phyloP scores from a whole-genome alignment of 2,888 invertebrate species.

The Zhuqinia jingwanae region DNA sequence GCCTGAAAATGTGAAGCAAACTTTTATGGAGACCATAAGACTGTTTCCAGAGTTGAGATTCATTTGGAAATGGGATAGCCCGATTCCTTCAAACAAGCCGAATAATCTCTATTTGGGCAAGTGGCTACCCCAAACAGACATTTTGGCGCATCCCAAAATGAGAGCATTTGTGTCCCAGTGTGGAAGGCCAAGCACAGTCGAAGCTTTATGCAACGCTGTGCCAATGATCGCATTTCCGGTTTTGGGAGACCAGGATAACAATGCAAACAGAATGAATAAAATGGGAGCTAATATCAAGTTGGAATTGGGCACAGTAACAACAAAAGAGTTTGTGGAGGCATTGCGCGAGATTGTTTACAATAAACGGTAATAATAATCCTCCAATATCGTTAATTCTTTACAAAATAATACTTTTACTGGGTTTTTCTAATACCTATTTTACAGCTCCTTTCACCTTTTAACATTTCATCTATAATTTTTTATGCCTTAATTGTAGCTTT shows the following conservation, averaged over 20 bases:
- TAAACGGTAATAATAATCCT: too few relatives aligned
- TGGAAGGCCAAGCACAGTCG: conserved; percentile 65
- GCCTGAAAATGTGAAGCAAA: conserved; percentile 44
- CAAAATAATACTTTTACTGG: too few relatives aligned
- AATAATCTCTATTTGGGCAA: conserved; percentile 77
- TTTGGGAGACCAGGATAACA: conserved; percentile 71
- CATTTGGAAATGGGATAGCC: conserved; percentile 79
- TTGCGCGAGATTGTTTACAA: conserved; percentile 36
- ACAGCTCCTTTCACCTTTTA: too few relatives aligned
- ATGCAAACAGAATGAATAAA: conserved; percentile 54
- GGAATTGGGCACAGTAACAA: conserved; percentile 60
- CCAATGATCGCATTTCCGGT: conserved; percentile 72
- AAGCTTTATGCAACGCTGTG: conserved; percentile 75
- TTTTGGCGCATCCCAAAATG: conserved; percentile 59
- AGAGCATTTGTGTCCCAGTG: conserved; percentile 66
- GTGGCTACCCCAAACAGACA: conserved; percentile 79
- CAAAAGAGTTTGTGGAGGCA: conserved; percentile 35
- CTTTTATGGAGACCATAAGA: conserved; percentile 66
- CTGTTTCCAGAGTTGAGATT: conserved; percentile 68
- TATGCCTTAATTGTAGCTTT: too few relatives aligned
- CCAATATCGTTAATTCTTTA: too few relatives aligned
- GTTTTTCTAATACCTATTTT: too few relatives aligned
- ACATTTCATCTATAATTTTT: too few relatives aligned
- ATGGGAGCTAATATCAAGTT: conserved; percentile 55
- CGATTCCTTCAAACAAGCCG: too few relatives aligned